These are phyloP conservation scores for Arctopsyche grandis DNA, from an alignment of 1,140 invertebrate genomes.

Conservation along the genomic window DNA sequence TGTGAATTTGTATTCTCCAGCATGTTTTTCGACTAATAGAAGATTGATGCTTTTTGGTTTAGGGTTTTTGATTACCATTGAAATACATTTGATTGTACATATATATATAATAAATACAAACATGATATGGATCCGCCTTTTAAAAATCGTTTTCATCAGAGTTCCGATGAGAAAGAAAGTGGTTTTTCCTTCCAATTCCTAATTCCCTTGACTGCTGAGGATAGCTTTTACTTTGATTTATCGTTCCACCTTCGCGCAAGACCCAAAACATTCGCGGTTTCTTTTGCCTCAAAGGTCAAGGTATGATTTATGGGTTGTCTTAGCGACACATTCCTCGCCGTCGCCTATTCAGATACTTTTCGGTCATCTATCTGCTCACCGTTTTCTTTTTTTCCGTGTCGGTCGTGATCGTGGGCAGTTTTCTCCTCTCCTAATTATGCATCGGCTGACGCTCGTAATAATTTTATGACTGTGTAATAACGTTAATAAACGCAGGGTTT, in stretches of 20 bases:
- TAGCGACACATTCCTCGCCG: not conserved
- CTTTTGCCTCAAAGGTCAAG: constrained; percentile 14
- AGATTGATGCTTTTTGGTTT: too few relatives aligned
- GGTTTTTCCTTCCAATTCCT: not conserved
- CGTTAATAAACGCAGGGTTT: too few relatives aligned
- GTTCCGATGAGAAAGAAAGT: not conserved
- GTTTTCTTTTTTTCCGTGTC: not conserved
- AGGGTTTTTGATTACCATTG: too few relatives aligned
- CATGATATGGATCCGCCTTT: constrained; percentile 6
- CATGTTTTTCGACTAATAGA: too few relatives aligned
- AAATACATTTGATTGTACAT: too few relatives aligned
- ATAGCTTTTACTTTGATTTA: constrained; percentile 1
- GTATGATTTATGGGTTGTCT: constrained; percentile 7
- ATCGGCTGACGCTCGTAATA: too few relatives aligned
- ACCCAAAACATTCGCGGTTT: not conserved
- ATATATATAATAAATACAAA: too few relatives aligned
- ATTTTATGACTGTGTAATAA: too few relatives aligned
- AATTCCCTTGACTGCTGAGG: not conserved
- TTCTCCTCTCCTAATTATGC: too few relatives aligned
- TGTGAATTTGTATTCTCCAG: too few relatives aligned
- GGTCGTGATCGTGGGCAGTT: too few relatives aligned
- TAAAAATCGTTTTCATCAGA: not conserved
- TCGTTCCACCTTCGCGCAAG: not conserved
- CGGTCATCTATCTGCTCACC: not conserved
- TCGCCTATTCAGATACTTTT: not conserved